Conservation (phyloP, 1,140 invertebrate species). For the Drosophila mauritiana region DNA sequence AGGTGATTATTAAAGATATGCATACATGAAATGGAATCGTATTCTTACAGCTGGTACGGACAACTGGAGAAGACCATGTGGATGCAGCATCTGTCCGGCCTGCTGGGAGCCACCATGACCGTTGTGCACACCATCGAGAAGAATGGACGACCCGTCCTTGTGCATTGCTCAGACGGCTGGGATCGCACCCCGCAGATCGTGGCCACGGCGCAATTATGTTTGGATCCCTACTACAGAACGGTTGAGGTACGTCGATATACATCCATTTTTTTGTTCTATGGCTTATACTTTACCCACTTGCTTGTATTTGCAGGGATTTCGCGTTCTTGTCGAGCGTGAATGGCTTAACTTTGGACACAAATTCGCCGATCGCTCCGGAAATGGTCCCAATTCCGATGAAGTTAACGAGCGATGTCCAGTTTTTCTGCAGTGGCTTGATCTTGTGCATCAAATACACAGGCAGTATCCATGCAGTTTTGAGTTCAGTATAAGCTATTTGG, state of each 20-base stretch:
- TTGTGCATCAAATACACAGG: conserved; percentile 95
- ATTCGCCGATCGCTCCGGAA: conserved; percentile 97
- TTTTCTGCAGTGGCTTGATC: conserved; percentile 99
- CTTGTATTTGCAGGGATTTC: conserved; percentile 90
- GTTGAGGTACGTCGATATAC: conserved; percentile 88
- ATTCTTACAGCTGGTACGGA: conserved; percentile 91
- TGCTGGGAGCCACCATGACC: conserved; percentile 91
- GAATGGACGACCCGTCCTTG: conserved; percentile 95
- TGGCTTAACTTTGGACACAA: conserved; percentile 99
- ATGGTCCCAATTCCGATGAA: conserved; percentile 92
- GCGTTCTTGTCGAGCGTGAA: conserved; percentile 95
- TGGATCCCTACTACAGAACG: conserved; percentile 97
- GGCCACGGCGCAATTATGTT: conserved; percentile 94
- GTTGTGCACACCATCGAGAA: conserved; percentile 92
- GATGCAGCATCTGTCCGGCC: conserved; percentile 94
- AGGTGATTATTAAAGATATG: neutral
- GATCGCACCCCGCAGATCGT: conserved; percentile 98
- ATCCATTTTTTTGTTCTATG: neutral
- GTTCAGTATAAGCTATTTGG: conserved; percentile 96
- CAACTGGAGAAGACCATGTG: conserved; percentile 94
- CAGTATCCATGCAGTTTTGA: conserved; percentile 98
- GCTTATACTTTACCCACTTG: conserved; percentile 11
- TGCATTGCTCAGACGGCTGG: conserved; percentile 99
- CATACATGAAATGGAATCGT: too few relatives aligned
- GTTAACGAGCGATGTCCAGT: conserved; percentile 96